Base-by-base conservation (phyloP, 2,113 vertebrate species). In the Megaceryle maxima region DNA sequence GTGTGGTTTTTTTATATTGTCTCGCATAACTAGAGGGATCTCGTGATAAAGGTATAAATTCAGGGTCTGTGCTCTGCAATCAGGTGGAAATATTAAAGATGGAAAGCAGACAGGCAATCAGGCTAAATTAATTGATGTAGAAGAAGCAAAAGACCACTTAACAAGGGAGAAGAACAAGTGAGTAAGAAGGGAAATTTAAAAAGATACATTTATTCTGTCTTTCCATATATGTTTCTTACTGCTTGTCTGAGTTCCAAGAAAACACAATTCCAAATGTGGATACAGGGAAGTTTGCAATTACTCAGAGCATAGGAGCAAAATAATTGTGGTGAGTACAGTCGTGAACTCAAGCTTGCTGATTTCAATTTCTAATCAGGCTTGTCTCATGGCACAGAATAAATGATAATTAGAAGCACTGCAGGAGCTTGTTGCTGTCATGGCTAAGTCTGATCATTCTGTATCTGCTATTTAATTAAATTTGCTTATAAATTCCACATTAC, bases 381-480 rank as follows among this genome's bases (percentile, higher is more conserved):
- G 19, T 37, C 78, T 70, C 51, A 6, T 88, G 64, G 41, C n/a
- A 25, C 53, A 66, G 85, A 60, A 74, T 43, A 73, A 70, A 77
- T 73, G 19, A 59, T 70, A 69, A 88, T 90, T 93, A 79, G 19
- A 64, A 87, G 59, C 87, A 69, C 67, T 55, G 39, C 51, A 70
- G 75, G 88, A 92, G 72, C 53, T 79, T 68, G 35, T 62, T 83
- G 62, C 70, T 56, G 25, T 75, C 89, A 80, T 1, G 26, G 87
- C 78, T 90, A 92, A 91, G 63, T 85, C 87, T 91, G 90, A 83
- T 93, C 48, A 48, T 85, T 94, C 75, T 76, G 15, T 73, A 62
- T 57, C 21, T 91, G 55, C 69, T 91, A 53, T 80, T 92, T 69
- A 91, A 80, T 82, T 82, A 69, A 68, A 69, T 69, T 91, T 80